These are phyloP conservation scores for Agapetus fuscipes DNA, from an alignment of 2,888 invertebrate species.

Conservation along the genomic window DNA sequence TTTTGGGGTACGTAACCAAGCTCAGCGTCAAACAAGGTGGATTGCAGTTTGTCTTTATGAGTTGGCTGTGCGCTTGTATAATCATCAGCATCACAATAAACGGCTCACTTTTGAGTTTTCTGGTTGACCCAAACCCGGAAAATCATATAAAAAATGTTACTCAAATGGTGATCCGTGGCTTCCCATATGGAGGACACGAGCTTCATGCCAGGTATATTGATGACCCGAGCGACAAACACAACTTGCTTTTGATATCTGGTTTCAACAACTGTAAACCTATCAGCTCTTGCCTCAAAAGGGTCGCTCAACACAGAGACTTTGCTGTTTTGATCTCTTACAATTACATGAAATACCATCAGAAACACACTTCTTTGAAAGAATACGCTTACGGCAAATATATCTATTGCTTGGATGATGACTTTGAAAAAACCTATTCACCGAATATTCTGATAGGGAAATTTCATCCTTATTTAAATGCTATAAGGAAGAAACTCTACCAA, in stretches of 20 bases:
- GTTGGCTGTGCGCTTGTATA: not conserved
- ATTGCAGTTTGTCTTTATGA: not conserved
- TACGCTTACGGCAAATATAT: not conserved
- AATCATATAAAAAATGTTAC: not conserved
- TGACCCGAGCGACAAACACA: not conserved
- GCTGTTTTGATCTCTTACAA: constrained; percentile 1
- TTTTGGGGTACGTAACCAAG: not conserved
- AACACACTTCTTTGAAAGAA: not conserved
- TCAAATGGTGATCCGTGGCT: not conserved
- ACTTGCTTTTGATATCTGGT: not conserved
- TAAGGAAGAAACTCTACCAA: not conserved
- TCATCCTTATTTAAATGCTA: constrained; percentile 1
- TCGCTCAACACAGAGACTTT: constrained; percentile 1
- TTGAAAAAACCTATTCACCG: not conserved
- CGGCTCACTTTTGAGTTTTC: not conserved
- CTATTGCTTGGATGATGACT: not conserved
- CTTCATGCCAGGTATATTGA: constrained; percentile 30
- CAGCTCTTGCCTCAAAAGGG: constrained; percentile 1
- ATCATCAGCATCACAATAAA: not conserved
- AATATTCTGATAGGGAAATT: constrained; percentile 3
- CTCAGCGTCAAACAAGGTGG: not conserved
- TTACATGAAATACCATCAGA: not conserved
- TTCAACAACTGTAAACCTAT: constrained; percentile 1
- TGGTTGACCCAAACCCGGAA: not conserved
- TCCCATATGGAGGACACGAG: constrained; percentile 1